Base-by-base conservation (phyloP, 2,113 vertebrate genomes). In the Ia io region DNA sequence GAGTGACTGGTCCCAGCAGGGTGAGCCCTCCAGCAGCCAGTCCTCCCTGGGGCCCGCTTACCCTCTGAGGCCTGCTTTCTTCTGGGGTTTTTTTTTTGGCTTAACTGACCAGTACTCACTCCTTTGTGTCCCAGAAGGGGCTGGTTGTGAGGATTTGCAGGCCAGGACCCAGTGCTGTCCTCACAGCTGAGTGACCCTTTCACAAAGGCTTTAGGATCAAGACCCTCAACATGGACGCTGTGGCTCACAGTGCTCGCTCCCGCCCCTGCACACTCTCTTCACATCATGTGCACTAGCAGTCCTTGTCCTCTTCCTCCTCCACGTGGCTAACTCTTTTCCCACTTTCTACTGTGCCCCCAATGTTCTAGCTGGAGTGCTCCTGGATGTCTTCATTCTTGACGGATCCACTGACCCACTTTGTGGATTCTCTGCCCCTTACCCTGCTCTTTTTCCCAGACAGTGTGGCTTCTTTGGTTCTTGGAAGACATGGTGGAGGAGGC, bases 221-320 rank as follows among this genome's bases (percentile, higher is more conserved):
- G 51, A 82, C 30, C 42, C 30, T 63, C n/a, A 42, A 42, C 0
- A 32, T 42, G 37, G 4, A 44, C 4, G 23, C 79, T 25, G 6
- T 32, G 40, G 53, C 42, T 32, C 22, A 37, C 83, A n/a, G 0
- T n/a, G 59, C 11, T 22, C 23, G 28, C 32, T 76, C 28, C 28
- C 0, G 0, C 32, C 65, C 32, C 0, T 30, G 4, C 49, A 42
- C 1, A 0, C 47, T 16, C 35, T 30, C 4, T 1, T 6, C 51
- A 51, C 35, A 9, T 61, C 42, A 13, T 0, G 0, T 6, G n/a
- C 40, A 42, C 47, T 25, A 61, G 9, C 37, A 14, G 40, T 59
- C 17, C 20, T 35, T 2, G 1, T 73, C 35, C 40, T 37, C 40
- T 73, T 85, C 61, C 16, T 51, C 51, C 17, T 51, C 51, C 17